Base-by-base conservation (phyloP, 2,113 vertebrate species). In the Galbula dea region DNA sequence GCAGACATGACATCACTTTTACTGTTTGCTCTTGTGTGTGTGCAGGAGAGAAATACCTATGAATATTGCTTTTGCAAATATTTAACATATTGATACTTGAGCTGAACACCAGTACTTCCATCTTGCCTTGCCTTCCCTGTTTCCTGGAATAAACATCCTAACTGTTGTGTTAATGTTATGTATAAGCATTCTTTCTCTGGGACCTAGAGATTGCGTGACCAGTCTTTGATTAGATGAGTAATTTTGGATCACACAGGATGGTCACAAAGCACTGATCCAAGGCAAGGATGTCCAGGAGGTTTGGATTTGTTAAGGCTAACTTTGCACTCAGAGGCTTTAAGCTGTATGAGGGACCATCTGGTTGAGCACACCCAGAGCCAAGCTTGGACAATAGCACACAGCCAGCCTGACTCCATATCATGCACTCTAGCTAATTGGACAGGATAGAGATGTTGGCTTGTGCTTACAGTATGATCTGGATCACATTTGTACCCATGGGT, bases 401-500 rank as follows among this genome's bases (percentile, higher is more conserved):
- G 59, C 1, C 15, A 76, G 15, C 19, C 16, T 61, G 27, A 86
- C 13, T 87, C n/a, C 6, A 1, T 48, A 45, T 89, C 48, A 21
- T 26, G 14, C 18, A 12, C 43, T 57, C 21, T 13, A 63, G 36
- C 9, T 87, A 19, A 59, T 82, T 52, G 72, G 19, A 54, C 24
- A 49, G 45, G 29, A 43, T 12, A 62, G 21, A 79, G 75, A 79
- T 41, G 32, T 30, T 73, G 52, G 11, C 27, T 52, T 41, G 41
- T 52, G 12, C 49, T 94, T 76, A 41, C 51, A 65, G 27, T 21
- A n/a, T 65, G 36, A 58, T 48, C 13, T 73, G 76, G 27, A 39
- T 79, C 1, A 1, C 0, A 0, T 61, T 68, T 79, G 17, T 84
- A 34, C 34, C n/a, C 1, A 0, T 68, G 58, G 22, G 11, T 36